Base-by-base conservation (phyloP, 2,113 vertebrate genomes). In the Upupa epops region DNA sequence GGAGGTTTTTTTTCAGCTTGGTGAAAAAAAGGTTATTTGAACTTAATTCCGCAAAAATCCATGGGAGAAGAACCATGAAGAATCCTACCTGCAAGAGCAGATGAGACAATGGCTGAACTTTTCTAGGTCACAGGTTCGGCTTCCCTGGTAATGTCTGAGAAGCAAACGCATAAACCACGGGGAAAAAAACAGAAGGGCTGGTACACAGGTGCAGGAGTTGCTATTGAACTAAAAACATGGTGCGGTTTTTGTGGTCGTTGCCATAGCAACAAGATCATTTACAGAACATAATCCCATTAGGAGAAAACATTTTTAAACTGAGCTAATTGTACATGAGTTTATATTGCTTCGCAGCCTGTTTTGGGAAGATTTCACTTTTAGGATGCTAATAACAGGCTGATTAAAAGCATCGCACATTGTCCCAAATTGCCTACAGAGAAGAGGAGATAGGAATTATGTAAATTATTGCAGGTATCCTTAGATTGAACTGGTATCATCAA, bases 201-300 rank as follows among this genome's bases (percentile, higher is more conserved):
- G 88, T 89, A 75, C 95, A 94, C 97, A 98, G 97, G 97, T 98
- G 97, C 94, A 96, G 73, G 93, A 86, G 92, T 76, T 90, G 74
- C 87, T 95, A 63, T 60, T 93, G 94, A 96, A 91, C 91, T 88
- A 96, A 84, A 82, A 97, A 94, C 83, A 83, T 89, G 34, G 69
- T 89, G 94, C 28, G 95, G 71, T 85, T 98, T 97, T 96, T 95
- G 96, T 96, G 89, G 92, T 76, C 28, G 97, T 98, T 98, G 71
- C 96, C 85, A 94, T 97, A 88, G 96, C 72, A 95, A 97, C 97
- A 64, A 34, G 56, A 96, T 97, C 95, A 97, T 96, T 97, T 97
- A 96, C 95, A 96, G 96, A 97, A 90, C 90, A 92, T 96, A 97
- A 97, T 96, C 93, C 95, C 93, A 96, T 97, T 97, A 97, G 92